A percentile compares a stretch with the other conserved stretches of the same genome.
Conservation (phyloP, 35 echinoderm and acorn worm genomes). For the Heliocidaris tuberculata region DNA sequence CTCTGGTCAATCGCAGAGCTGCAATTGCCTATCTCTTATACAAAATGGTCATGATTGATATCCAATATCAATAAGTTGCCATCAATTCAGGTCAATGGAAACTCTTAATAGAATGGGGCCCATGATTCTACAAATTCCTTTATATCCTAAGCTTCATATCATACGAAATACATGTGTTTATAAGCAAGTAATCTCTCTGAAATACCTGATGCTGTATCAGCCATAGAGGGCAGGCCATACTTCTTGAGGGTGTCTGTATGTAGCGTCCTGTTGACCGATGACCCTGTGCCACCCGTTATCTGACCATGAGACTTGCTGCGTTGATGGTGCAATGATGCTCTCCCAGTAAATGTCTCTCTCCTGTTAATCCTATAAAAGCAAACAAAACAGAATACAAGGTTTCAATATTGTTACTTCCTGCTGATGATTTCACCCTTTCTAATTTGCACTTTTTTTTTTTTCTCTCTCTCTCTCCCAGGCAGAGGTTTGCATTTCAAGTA, state of each 20-base stretch:
- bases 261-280: not conserved
- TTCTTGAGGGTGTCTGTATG: constrained; percentile 69
- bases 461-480: not conserved
- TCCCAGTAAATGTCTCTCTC: constrained; percentile 48
- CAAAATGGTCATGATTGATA: too few relatives aligned
- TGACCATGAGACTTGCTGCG: constrained; percentile 55
- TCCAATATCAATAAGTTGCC: too few relatives aligned
- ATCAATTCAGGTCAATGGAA: too few relatives aligned
- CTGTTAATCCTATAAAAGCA: not conserved
- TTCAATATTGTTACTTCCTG: too few relatives aligned
- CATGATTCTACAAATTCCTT: too few relatives aligned
- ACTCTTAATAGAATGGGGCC: too few relatives aligned
- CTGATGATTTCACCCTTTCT: not conserved
- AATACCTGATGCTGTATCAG: constrained; percentile 59
- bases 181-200: not conserved
- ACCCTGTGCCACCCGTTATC: not conserved
- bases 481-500: not conserved
- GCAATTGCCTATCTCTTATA: too few relatives aligned
- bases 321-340: constrained; percentile 26
- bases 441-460: not conserved
- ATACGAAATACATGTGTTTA: too few relatives aligned
- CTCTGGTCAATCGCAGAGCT: too few relatives aligned
- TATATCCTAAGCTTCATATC: too few relatives aligned
- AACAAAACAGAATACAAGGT: not conserved
- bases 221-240: constrained; percentile 77